Evolutionary conservation across 2,797 vertebrate genomes (phyloP).

Genomic region (Eidolon dupreanum): DNA sequence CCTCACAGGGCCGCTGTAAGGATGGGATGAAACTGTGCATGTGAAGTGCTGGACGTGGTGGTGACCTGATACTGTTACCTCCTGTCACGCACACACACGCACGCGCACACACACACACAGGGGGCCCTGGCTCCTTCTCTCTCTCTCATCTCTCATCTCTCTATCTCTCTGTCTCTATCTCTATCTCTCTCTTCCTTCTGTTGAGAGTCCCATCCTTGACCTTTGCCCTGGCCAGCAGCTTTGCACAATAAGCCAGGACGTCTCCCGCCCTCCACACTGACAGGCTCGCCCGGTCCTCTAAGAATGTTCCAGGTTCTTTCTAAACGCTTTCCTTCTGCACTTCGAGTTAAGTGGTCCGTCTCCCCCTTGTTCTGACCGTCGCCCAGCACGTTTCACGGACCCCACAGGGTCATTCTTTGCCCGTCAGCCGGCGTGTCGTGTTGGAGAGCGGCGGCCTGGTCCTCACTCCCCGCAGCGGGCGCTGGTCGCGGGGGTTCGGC

Average conservation of each 20-base stretch:
- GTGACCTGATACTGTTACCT: not conserved
- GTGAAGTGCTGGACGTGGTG: accelerated
- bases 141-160: not conserved
- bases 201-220: not conserved
- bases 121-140: no score
- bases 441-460: not conserved
- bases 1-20: not conserved
- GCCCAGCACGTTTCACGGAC: not conserved
- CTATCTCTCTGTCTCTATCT: not conserved
- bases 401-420: not conserved
- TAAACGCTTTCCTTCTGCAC: not conserved
- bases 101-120: no score
- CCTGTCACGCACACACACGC: not conserved
- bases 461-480: accelerated
- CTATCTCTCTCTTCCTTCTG: not conserved
- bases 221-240: not conserved
- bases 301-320: no score
- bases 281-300: not conserved
- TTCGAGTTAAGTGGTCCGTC: not conserved
- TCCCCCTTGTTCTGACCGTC: not conserved
- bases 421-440: no score
- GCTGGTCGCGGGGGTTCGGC: not conserved
- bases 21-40: not conserved
- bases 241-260: not conserved
- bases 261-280: not conserved